Evolutionary conservation across 2,888 invertebrate species (phyloP).

Genomic region (Osmoderma eremita): DNA sequence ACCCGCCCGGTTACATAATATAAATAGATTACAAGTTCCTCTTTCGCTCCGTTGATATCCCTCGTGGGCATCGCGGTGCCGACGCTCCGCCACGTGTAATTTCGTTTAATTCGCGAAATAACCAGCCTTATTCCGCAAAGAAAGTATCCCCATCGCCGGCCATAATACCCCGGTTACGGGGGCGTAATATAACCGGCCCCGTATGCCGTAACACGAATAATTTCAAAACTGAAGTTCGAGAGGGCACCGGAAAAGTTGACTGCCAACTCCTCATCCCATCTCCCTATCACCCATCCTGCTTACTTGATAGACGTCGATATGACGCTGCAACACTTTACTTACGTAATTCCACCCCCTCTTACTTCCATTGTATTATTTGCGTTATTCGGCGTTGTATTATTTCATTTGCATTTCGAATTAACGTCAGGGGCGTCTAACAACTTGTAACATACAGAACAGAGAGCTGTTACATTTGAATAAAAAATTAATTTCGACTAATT

Average conservation of each 20-base stretch:
- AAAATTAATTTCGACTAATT: slow-evolving; percentile 37
- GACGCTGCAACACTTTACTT: slow-evolving; percentile 16
- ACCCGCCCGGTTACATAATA: slow-evolving; percentile 36
- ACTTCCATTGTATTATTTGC: slow-evolving; percentile 33
- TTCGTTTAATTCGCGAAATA: slow-evolving; percentile 41
- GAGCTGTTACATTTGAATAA: slow-evolving; percentile 37
- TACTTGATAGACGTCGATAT: slow-evolving; percentile 3
- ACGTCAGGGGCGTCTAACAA: slow-evolving; percentile 30
- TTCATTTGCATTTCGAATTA: slow-evolving; percentile 41
- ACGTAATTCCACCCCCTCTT: slow-evolving; percentile 20
- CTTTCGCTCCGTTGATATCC: slow-evolving; percentile 35
- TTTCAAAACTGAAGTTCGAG: slow-evolving; percentile 34
- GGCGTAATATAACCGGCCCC: slow-evolving; percentile 30
- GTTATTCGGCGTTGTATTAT: slow-evolving; percentile 35
- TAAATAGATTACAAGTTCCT: slow-evolving; percentile 40
- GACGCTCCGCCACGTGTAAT: slow-evolving; percentile 37
- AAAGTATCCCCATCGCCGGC: slow-evolving; percentile 39
- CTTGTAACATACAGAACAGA: slow-evolving; percentile 33
- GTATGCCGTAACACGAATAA: slow-evolving; percentile 37
- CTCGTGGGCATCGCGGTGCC: slow-evolving; percentile 31
- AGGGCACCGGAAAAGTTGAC: slow-evolving; percentile 15
- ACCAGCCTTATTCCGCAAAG: slow-evolving; percentile 38
- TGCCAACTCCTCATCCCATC: not conserved
- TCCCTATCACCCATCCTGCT: too few relatives aligned
- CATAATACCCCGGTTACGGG: slow-evolving; percentile 36